These are phyloP conservation scores for Melanargia galathea DNA, from an alignment of 2,888 invertebrate species.

Conservation along the genomic window DNA sequence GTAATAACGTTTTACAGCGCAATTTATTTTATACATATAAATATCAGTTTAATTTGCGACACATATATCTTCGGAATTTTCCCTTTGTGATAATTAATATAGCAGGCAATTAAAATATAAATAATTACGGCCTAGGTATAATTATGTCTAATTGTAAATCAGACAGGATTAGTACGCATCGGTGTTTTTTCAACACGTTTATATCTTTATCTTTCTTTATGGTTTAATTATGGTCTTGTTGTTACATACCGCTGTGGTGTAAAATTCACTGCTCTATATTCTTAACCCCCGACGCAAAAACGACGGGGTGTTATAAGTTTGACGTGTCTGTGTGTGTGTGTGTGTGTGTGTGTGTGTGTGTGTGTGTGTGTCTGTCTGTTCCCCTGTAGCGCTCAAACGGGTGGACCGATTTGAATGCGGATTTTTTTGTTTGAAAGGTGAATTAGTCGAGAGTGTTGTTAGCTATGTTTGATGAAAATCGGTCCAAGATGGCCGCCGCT, in stretches of 20 bases:
- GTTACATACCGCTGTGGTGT: slow-evolving; percentile 60
- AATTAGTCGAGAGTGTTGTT: no score
- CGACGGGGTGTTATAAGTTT: no score
- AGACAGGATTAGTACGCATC: slow-evolving; percentile 65
- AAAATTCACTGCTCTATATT: slow-evolving; percentile 60
- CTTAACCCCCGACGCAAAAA: no score
- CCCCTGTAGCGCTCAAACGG: no score
- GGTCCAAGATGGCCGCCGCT: no score
- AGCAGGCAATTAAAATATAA: slow-evolving; percentile 75
- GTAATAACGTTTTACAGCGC: slow-evolving; percentile 41
- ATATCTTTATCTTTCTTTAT: slow-evolving; percentile 75
- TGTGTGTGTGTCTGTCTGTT: no score
- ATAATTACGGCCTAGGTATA: slow-evolving; percentile 56
- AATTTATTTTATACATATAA: slow-evolving; percentile 42
- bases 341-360: no score
- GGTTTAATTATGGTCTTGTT: slow-evolving; percentile 73
- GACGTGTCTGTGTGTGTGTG: no score
- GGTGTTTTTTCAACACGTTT: slow-evolving; percentile 60
- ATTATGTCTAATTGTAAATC: slow-evolving; percentile 77
- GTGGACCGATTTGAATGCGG: no score
- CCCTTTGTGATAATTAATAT: slow-evolving; percentile 76
- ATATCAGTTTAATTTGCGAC: slow-evolving; percentile 42
- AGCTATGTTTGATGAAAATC: no score
- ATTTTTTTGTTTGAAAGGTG: no score
- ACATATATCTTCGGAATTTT: slow-evolving; percentile 49